Evolutionary conservation across 2,113 vertebrate genomes (phyloP).

Genomic region (Pitta sordida): DNA sequence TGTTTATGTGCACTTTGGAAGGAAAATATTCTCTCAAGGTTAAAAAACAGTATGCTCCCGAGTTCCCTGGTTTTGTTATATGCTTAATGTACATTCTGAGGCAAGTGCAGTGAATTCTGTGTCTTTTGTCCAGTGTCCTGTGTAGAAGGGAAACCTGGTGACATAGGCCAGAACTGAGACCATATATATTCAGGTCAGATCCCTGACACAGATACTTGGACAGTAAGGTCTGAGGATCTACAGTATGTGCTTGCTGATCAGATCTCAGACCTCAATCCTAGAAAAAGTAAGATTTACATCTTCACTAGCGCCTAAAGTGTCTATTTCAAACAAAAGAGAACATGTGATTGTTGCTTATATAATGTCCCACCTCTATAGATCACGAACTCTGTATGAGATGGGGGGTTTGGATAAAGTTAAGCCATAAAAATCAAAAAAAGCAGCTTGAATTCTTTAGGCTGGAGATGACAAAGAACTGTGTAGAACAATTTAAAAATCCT

Average conservation of each 20-base stretch:
- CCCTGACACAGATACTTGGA: neutral
- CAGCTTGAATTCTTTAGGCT: neutral
- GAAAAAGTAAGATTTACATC: neutral
- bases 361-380: neutral
- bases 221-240: neutral
- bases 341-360: neutral
- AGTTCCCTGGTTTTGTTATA: neutral
- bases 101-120: neutral
- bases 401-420: neutral
- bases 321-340: neutral
- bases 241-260: neutral
- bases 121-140: neutral
- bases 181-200: neutral
- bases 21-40: neutral
- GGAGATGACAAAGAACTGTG: neutral
- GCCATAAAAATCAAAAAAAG: neutral
- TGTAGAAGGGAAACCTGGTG: neutral
- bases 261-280: neutral
- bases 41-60: neutral
- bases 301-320: neutral
- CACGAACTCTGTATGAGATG: neutral
- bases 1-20: neutral
- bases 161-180: neutral
- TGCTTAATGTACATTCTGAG: neutral
- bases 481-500: neutral